Base-by-base conservation (phyloP, 2,113 vertebrate genomes). In the Candoia aspera region DNA sequence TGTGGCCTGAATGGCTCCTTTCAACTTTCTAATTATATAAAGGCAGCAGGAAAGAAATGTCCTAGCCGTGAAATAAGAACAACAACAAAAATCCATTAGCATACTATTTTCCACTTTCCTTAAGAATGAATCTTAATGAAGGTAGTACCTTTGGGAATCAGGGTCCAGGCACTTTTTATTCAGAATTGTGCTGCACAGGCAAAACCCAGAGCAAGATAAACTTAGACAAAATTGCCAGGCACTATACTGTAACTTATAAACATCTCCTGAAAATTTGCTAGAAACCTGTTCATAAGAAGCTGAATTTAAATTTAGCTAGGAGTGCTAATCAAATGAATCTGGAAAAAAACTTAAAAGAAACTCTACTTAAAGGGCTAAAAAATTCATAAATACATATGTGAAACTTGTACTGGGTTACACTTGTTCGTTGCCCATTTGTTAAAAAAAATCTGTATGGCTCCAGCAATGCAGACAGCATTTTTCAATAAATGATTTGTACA, bases 1-100 rank as follows among this genome's bases (percentile, higher is more conserved):
- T 73, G 29, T 73, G 13, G 15, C 6, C n/a, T 33, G 13, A 73
- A 73, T 73, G 13, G 64, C n/a, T 33, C 64, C 29, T 33, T 73
- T 73, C 64, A 33, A 33, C 13, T 73, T 73, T 17, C n/a, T 68
- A 33, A 73, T 73, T 73, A 12, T 73, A 73, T 73, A 73, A 73
- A 33, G 64, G 64, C 64, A 73, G n/a, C 64, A 73, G 5, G n/a
- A 73, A 73, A 90, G 90, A 55, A 87, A 90, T 87, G 53, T 33
- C 86, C 89, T 90, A 84, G 64, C 84, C 94, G 86, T 89, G 92
- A 94, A 94, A 90, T 57, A 60, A 95, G 92, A 94, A 92, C 94
- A 24, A 49, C 49, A 49, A 49, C 49, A 49, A 73, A 94, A 92
- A 83, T 91, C 93, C 89, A 94, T 97, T 94, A 93, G 93, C 90